These are phyloP conservation scores for Eupithecia inturbata DNA, from an alignment of 2,888 invertebrate species.

Conservation along the genomic window DNA sequence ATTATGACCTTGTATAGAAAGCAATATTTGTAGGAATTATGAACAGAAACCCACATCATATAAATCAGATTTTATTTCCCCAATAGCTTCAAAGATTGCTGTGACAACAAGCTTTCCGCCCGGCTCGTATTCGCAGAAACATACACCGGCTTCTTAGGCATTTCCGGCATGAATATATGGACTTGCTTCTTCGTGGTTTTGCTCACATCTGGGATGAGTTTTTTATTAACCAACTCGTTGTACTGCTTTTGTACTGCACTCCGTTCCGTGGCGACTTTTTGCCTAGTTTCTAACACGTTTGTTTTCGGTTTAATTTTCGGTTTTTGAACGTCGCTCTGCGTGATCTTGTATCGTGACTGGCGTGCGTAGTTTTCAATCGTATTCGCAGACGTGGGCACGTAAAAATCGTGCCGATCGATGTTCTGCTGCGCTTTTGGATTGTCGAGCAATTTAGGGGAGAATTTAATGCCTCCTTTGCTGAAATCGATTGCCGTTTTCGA, in stretches of 20 bases:
- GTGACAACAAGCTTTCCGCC: constrained; percentile 70
- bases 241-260: constrained; percentile 75
- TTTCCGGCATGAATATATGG: constrained; percentile 89
- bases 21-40: not conserved
- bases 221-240: constrained; percentile 73
- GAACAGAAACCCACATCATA: constrained; percentile 19
- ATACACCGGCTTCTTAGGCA: constrained; percentile 80
- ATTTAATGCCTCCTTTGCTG: constrained; percentile 61
- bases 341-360: constrained; percentile 78
- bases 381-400: constrained; percentile 75
- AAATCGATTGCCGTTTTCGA: constrained; percentile 72
- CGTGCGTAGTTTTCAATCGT: constrained; percentile 81
- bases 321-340: constrained; percentile 63
- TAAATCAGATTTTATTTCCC: constrained; percentile 47
- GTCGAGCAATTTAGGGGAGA: constrained; percentile 59
- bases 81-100: constrained; percentile 53
- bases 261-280: constrained; percentile 70
- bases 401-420: constrained; percentile 78
- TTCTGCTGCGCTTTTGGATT: constrained; percentile 62
- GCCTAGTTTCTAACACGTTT: constrained; percentile 67
- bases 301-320: constrained; percentile 64
- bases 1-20: too few species aligned
- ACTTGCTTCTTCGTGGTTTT: constrained; percentile 85
- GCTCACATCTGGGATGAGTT: constrained; percentile 71
- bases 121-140: constrained; percentile 61